Conservation (phyloP, 2,113 vertebrate species). For the Rhegmatorhina hoffmannsi region DNA sequence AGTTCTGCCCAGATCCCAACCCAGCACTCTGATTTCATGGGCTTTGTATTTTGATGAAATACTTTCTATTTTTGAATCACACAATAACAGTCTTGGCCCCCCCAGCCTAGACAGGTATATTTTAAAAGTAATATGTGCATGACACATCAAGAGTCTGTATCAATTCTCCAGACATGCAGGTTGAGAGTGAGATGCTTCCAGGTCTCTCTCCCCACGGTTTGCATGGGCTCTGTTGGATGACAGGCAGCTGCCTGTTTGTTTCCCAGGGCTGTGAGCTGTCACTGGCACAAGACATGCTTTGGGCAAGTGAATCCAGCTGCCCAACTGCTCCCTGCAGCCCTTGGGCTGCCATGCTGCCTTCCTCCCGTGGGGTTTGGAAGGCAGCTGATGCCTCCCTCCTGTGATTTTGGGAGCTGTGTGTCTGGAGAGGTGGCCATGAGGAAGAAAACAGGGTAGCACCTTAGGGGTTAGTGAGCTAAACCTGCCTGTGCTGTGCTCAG, state of each 20-base stretch:
- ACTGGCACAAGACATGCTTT: not conserved
- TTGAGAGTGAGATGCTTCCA: not conserved
- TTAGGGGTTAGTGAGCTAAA: not conserved
- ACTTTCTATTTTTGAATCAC: not conserved
- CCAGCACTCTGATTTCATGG: not conserved
- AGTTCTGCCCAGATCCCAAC: not conserved
- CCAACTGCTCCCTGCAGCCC: not conserved
- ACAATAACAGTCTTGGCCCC: not conserved
- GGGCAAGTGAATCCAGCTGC: not conserved
- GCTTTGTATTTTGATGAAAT: not conserved
- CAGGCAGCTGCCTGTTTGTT: not conserved
- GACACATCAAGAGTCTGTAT: not conserved
- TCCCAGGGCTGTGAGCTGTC: not conserved
- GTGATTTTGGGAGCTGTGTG: not conserved
- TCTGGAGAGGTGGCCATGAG: not conserved
- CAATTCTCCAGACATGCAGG: accelerated
- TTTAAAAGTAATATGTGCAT: not conserved
- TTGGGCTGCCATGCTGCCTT: not conserved
- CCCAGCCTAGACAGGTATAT: not conserved
- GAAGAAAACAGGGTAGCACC: not conserved
- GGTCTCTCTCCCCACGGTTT: not conserved
- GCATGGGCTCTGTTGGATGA: not conserved
- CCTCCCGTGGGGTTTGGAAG: not conserved
- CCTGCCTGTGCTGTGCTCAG: no score
- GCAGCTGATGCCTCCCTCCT: not conserved